phyloP scores from a whole-genome alignment of 2,797 vertebrate genomes.

The Ficedula albicollis region DNA sequence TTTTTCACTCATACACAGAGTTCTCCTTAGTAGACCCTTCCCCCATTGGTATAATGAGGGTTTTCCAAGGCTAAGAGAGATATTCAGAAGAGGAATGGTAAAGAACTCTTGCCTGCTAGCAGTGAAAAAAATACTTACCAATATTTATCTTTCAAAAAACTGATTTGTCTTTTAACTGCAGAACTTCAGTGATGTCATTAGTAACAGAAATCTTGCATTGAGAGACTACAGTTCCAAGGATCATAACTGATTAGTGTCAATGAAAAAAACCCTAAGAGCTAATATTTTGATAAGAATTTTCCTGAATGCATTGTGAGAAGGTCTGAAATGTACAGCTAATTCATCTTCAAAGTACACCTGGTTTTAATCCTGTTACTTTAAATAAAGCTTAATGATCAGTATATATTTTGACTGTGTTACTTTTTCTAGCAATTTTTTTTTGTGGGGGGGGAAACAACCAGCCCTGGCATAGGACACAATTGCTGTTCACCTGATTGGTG shows the following conservation, averaged over 20 bases:
- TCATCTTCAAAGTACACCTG: conserved; percentile 35
- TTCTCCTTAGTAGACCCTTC: background rate
- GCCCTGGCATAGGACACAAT: background rate
- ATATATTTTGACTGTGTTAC: background rate
- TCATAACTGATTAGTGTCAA: conserved; percentile 12
- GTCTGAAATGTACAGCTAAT: conserved; percentile 41
- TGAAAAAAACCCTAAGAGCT: background rate
- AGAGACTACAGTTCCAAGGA: background rate
- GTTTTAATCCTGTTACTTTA: conserved; percentile 26
- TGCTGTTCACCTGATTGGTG: background rate
- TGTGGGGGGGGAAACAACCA: background rate
- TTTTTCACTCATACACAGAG: conserved; percentile 32
- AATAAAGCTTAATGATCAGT: background rate
- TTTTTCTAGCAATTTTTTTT: background rate
- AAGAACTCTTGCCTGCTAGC: background rate
- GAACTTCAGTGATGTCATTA: conserved; percentile 13
- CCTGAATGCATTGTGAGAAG: conserved; percentile 32
- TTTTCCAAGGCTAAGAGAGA: conserved; percentile 43
- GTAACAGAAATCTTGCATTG: background rate
- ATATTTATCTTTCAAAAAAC: conserved; percentile 23
- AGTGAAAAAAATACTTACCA: background rate
- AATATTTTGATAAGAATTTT: conserved; percentile 44
- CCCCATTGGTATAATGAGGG: background rate
- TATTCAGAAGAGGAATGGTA: conserved; percentile 23
- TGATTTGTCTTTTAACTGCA: conserved; percentile 6